Evolutionary conservation across 2,113 vertebrate genomes (phyloP).

Genomic region (Toxotes jaculatrix): DNA sequence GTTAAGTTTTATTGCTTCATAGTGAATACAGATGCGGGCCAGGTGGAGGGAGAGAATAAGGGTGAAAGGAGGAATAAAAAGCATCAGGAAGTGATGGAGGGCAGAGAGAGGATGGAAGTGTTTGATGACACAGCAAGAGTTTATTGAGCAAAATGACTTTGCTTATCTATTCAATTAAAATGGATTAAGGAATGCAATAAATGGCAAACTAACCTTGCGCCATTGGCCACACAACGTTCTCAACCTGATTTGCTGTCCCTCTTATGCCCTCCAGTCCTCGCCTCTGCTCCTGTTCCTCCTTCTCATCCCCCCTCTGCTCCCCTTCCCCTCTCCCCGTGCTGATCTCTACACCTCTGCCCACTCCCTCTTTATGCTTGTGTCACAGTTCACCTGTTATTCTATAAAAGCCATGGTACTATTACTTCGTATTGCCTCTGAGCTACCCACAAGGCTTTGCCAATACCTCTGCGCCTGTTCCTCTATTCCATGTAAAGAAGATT

Average conservation of each 20-base stretch:
- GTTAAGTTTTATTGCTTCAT: conserved; percentile 1
- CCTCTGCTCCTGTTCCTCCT: conserved; percentile 14
- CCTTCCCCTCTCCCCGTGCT: not conserved
- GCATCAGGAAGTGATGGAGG: conserved; percentile 36
- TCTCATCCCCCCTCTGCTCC: conserved; percentile 3
- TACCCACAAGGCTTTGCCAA: conserved; percentile 49
- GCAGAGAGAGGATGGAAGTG: conserved; percentile 37
- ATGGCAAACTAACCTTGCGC: conserved; percentile 67
- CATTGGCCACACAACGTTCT: conserved; percentile 63
- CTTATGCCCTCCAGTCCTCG: conserved; percentile 26
- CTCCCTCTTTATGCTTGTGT: conserved; percentile 61
- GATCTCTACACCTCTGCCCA: conserved; percentile 21
- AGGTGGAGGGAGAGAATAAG: not conserved
- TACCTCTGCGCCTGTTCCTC: conserved; percentile 32
- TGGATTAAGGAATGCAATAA: conserved; percentile 67
- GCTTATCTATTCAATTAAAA: conserved; percentile 80
- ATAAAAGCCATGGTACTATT: conserved; percentile 53
- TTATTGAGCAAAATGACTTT: conserved; percentile 75
- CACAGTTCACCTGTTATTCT: conserved; percentile 71
- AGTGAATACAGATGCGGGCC: conserved; percentile 3
- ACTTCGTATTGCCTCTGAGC: conserved; percentile 55
- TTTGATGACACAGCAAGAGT: conserved; percentile 72
- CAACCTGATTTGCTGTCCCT: conserved; percentile 43
- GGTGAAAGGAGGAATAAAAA: conserved; percentile 8
- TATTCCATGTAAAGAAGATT: conserved; percentile 71